Evolutionary conservation across 2,888 invertebrate species (phyloP).

Genomic region (Caenorhabditis sinica): DNA sequence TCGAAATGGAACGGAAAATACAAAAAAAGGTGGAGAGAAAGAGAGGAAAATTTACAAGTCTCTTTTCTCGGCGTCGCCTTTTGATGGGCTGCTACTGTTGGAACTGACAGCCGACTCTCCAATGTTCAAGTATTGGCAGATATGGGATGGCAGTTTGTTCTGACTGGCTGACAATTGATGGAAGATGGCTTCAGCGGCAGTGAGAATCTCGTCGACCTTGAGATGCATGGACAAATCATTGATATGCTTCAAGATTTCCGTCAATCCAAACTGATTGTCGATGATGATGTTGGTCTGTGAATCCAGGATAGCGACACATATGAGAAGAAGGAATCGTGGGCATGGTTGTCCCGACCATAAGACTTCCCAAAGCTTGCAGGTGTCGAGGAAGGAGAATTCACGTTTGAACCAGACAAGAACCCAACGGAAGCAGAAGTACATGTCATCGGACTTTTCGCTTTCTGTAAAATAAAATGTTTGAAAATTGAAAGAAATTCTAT

Average conservation of each 20-base stretch:
- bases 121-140: constrained; percentile 72
- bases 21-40: background rate
- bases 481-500: background rate
- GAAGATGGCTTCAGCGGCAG: constrained; percentile 94
- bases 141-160: constrained; percentile 73
- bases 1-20: background rate
- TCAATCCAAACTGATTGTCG: constrained; percentile 94
- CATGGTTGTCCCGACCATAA: constrained; percentile 96
- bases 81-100: constrained; percentile 23
- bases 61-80: background rate
- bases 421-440: constrained; percentile 99
- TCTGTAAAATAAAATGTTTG: constrained; percentile 84
- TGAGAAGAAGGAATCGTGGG: constrained; percentile 94
- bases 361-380: constrained; percentile 88
- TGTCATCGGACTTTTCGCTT: constrained; percentile 93
- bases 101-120: constrained; percentile 60
- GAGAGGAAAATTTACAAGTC: constrained; percentile 35
- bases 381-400: constrained; percentile 91
- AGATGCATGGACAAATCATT: constrained; percentile 94
- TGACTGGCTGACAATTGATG: constrained; percentile 88
- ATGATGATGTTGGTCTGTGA: constrained; percentile 92
- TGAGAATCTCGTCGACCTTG: constrained; percentile 90
- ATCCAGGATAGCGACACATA: constrained; percentile 94
- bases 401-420: constrained; percentile 95
- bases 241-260: constrained; percentile 97